These are phyloP conservation scores for Anthonomus grandis DNA, from an alignment of 1,140 invertebrate species.

Conservation along the genomic window DNA sequence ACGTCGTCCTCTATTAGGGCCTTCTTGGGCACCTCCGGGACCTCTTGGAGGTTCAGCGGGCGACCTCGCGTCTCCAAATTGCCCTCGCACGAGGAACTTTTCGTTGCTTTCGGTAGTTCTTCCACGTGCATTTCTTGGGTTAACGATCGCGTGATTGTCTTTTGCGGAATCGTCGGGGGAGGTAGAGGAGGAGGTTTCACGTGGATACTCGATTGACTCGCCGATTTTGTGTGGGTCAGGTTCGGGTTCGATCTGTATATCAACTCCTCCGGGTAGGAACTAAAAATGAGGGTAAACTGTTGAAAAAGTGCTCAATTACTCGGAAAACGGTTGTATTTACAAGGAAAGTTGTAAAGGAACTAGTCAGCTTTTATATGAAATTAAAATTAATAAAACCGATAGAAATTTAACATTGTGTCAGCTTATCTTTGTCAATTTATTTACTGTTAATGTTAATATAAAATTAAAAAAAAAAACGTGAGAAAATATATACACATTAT, in stretches of 20 bases:
- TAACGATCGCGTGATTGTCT: constrained; percentile 33
- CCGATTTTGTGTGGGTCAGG: constrained; percentile 19
- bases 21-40: constrained; percentile 17
- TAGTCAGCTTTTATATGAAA: too few species aligned
- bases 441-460: too few species aligned
- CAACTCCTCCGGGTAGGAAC: constrained; percentile 17
- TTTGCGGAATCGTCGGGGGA: neutral
- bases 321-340: neutral
- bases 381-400: too few species aligned
- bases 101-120: constrained; percentile 27
- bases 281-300: neutral
- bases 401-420: too few species aligned
- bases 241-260: neutral
- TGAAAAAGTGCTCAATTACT: neutral
- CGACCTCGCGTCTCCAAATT: constrained; percentile 44
- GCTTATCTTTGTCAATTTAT: too few species aligned
- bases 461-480: too few species aligned
- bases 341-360: too few species aligned
- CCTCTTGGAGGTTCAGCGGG: constrained; percentile 39
- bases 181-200: constrained; percentile 18
- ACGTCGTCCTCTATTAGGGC: constrained; percentile 44
- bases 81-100: constrained; percentile 52
- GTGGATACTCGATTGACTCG: constrained; percentile 28
- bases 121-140: constrained; percentile 47
- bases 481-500: too few species aligned